A percentile compares a stretch with the other conserved stretches of the same genome.
Conservation (phyloP, 2,113 vertebrate species). For the Stegastes partitus region DNA sequence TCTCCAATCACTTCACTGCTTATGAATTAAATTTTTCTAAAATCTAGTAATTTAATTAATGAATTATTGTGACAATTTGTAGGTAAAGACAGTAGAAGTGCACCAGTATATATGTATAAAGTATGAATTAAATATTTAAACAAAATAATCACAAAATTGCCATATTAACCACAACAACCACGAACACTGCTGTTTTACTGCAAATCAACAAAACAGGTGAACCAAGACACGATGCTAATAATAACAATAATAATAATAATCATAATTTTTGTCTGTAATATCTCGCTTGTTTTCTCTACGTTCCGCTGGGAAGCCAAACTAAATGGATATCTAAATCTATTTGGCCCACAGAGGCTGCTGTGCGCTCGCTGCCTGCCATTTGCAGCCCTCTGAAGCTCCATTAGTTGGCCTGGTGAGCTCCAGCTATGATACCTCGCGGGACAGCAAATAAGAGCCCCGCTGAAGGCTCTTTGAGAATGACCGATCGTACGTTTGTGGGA, state of each 20-base stretch:
- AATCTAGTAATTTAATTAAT: too few relatives aligned
- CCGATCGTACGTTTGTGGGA: conserved; percentile 67
- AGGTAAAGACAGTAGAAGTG: too few relatives aligned
- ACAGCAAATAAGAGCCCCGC: conserved; percentile 64
- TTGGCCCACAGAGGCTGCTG: conserved; percentile 54
- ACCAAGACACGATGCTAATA: not conserved
- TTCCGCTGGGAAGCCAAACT: conserved; percentile 55
- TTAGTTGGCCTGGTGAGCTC: conserved; percentile 73
- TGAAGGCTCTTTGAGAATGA: conserved; percentile 76
- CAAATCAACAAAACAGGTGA: not conserved
- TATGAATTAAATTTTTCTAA: too few relatives aligned
- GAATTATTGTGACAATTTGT: too few relatives aligned
- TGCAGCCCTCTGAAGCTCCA: conserved; percentile 77
- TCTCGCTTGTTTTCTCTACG: conserved; percentile 17
- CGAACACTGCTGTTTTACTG: not conserved
- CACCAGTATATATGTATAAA: too few relatives aligned
- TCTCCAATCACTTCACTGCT: too few relatives aligned
- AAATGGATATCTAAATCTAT: conserved; percentile 59
- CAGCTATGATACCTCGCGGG: conserved; percentile 72
- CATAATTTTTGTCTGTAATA: not conserved
- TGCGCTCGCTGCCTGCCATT: conserved; percentile 50
- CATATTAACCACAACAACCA: not conserved
- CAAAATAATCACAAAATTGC: not conserved
- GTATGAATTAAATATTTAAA: not conserved
- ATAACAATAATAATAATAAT: not conserved